Evolutionary conservation across 2,113 vertebrate species (phyloP), one percentile per base, ranked within the genome.

Genomic region (Catharus bicknelli): DNA sequence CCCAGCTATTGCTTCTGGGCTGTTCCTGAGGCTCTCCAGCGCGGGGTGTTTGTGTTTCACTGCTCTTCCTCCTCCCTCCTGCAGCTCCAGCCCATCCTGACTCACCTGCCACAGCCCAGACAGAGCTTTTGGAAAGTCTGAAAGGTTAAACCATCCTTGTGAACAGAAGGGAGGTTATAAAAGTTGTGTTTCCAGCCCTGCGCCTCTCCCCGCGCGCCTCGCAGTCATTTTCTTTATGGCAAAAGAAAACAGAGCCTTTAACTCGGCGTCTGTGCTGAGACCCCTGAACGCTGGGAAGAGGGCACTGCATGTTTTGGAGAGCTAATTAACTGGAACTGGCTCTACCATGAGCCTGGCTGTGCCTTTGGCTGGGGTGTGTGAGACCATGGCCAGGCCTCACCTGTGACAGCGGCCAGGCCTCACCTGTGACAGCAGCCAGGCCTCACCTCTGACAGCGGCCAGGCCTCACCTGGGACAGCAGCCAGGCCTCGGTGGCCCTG

Each of bases 301-400:
- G 73, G 23, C 73, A 36, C 30, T 7, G 91, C 27, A 16, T 70
- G 77, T 70, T 42, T 36, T 15, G 11, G 34, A 48, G 47, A 63
- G 36, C 66, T 53, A 55, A 83, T 63, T 91, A 26, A 48, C 16
- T 76, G 63, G 47, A 86, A 78, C 54, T 50, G 27, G 77, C 59
- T 69, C 47, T 13, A 70, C 53, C 45, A 1, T 3, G 7, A 48
- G 57, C 4, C 82, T 17, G 78, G 6, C 32, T 38, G 63, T 30
- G 19, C 2, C 25, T 63, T n/a, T 40, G 79, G 48, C 59, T 16
- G 0, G 1, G 82, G 87, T 58, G 85, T 66, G 67, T 3, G 3
- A 91, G 87, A 88, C 70, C 93, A 27, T 26, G 62, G 62, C 90
- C 93, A 90, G 94, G 42, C 73, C 5, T 43, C 50, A 26, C 30